Percentiles rank a stretch among this genome's conserved stretches.
Evolutionary conservation across 2,113 vertebrate genomes (phyloP).

Genomic region (Engystomops pustulosus): DNA sequence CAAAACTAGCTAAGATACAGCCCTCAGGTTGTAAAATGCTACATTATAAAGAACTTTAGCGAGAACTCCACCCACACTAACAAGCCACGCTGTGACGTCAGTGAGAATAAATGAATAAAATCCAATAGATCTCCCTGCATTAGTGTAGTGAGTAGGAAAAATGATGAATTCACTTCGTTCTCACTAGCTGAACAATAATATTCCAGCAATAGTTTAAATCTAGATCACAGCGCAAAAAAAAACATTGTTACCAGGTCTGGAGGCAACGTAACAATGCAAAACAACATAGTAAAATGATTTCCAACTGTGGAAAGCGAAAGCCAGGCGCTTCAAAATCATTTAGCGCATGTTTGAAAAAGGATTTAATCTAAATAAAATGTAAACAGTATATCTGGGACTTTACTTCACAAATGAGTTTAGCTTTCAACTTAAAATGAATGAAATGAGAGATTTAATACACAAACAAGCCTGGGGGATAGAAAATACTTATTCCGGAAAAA

Average conservation of each 20-base stretch:
- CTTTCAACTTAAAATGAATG: slow-evolving; percentile 46
- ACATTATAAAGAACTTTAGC: neutral
- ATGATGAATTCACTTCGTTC: neutral
- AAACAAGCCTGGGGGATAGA: slow-evolving; percentile 33
- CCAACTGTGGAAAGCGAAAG: neutral
- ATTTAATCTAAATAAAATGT: slow-evolving; percentile 51
- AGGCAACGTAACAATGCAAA: slow-evolving; percentile 16
- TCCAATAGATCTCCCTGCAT: slow-evolving; percentile 6
- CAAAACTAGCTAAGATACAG: too few relatives aligned
- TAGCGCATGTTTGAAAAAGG: slow-evolving; percentile 36
- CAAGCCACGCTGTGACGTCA: neutral
- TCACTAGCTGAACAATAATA: slow-evolving; percentile 15
- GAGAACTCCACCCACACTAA: neutral
- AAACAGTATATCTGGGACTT: slow-evolving; percentile 24
- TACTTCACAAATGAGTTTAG: slow-evolving; percentile 43
- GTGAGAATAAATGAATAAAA: neutral
- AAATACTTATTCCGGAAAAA: slow-evolving; percentile 22
- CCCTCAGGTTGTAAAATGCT: neutral
- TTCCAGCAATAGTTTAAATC: neutral
- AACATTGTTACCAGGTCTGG: neutral
- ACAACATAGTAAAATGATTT: slow-evolving; percentile 36
- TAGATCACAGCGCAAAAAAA: neutral
- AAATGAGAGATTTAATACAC: slow-evolving; percentile 23
- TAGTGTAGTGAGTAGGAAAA: neutral
- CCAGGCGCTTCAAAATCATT: slow-evolving; percentile 32